A percentile compares a stretch with the other conserved stretches of the same genome.
phyloP scores from a whole-genome alignment of 2,797 vertebrate genomes.

The Sebastes minor region DNA sequence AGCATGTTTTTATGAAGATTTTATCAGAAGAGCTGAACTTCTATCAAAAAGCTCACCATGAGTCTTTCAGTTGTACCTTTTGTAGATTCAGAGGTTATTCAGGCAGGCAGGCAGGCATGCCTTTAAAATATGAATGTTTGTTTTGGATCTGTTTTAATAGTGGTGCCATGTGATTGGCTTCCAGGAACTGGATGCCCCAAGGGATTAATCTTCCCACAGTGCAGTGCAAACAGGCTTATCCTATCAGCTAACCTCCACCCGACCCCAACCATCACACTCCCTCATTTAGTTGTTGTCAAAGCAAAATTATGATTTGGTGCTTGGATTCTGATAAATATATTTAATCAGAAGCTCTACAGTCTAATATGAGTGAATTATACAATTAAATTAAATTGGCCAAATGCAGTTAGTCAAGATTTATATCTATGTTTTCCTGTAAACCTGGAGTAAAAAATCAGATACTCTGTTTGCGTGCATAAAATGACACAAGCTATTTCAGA shows the following conservation, averaged over 20 bases:
- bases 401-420: background rate
- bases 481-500: conserved; percentile 10
- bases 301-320: background rate
- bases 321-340: background rate
- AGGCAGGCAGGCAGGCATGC: background rate
- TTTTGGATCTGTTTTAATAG: conserved; percentile 34
- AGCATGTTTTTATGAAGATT: background rate
- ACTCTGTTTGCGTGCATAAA: background rate
- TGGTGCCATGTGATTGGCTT: conserved; percentile 40
- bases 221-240: conserved; percentile 39
- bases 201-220: conserved; percentile 37
- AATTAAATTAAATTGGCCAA: background rate
- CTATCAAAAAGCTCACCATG: rapidly evolving
- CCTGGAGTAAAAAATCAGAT: background rate
- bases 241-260: conserved; percentile 10
- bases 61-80: background rate
- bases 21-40: background rate
- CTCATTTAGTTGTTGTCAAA: conserved; percentile 9
- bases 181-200: conserved; percentile 25
- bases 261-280: background rate
- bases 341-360: background rate
- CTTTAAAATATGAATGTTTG: conserved; percentile 1
- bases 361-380: background rate
- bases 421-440: background rate
- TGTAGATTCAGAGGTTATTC: background rate